Conservation (phyloP, 2,888 invertebrate genomes). For the Drosophila sordidula region DNA sequence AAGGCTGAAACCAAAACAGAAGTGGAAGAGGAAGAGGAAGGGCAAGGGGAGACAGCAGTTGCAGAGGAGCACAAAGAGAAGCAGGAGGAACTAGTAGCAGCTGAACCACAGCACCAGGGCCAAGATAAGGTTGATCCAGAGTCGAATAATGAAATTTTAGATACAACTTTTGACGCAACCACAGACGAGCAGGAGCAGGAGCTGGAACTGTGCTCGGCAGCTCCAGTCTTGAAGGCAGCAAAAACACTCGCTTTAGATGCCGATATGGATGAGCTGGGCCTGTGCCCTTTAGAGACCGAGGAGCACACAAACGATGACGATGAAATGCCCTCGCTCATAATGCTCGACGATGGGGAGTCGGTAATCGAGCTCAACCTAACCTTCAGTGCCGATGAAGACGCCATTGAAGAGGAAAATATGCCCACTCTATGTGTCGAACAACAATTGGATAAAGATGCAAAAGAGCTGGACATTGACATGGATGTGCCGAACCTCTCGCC, state of each 20-base stretch:
- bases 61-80: not conserved
- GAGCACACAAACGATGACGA: conserved; percentile 3
- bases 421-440: conserved; percentile 5
- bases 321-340: conserved; percentile 71
- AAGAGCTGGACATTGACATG: not conserved
- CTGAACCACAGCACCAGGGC: not conserved
- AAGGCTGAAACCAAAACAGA: too few relatives aligned
- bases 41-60: not conserved
- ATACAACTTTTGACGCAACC: not conserved
- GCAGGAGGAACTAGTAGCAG: not conserved
- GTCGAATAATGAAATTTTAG: not conserved
- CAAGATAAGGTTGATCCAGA: not conserved
- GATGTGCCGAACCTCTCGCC: not conserved
- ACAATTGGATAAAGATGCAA: conserved; percentile 23
- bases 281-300: conserved; percentile 52
- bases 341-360: conserved; percentile 58
- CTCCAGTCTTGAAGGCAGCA: not conserved
- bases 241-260: not conserved
- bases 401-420: not conserved
- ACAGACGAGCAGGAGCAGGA: not conserved
- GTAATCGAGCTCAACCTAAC: conserved; percentile 25
- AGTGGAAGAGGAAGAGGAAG: too few relatives aligned
- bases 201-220: not conserved
- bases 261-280: conserved; percentile 66
- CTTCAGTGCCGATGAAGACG: conserved; percentile 28